Evolutionary conservation across 2,113 vertebrate genomes (phyloP).

Genomic region (Sprattus sprattus): DNA sequence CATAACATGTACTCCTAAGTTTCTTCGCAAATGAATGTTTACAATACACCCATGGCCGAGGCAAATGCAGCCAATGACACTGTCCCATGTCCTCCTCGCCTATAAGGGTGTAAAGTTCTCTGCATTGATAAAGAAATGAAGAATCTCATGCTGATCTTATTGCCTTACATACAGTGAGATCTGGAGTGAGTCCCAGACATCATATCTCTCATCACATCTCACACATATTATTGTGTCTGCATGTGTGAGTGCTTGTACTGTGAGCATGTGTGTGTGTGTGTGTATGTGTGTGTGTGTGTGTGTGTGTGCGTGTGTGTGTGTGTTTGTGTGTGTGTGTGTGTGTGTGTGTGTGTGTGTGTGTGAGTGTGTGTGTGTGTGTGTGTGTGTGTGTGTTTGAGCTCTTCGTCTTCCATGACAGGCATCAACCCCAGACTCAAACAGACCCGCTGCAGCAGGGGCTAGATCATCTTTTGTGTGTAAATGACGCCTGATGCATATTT

Average conservation of each 20-base stretch:
- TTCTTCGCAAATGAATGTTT: too few relatives aligned
- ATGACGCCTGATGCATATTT: constrained; percentile 20
- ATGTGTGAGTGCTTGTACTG: background rate
- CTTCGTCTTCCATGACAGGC: background rate
- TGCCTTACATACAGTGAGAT: background rate
- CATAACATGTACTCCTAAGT: background rate
- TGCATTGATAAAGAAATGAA: too few relatives aligned
- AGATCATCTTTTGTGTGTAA: constrained; percentile 15
- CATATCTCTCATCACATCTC: background rate
- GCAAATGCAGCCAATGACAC: too few relatives aligned
- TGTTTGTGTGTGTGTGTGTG: constrained; percentile 21
- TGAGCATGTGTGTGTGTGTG: background rate
- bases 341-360: constrained; percentile 31
- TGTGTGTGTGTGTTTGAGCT: constrained; percentile 1
- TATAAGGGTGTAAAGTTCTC: too few relatives aligned
- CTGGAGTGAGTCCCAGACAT: background rate
- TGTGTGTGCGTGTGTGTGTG: constrained; percentile 56
- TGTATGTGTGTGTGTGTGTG: constrained; percentile 33
- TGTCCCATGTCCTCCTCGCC: too few relatives aligned
- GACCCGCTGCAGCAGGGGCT: background rate
- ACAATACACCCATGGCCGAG: background rate
- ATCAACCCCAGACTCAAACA: background rate
- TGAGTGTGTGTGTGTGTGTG: constrained; percentile 1
- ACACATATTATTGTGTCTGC: background rate
- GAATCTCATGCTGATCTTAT: too few relatives aligned